phyloP scores from a whole-genome alignment of 1,140 invertebrate genomes.

The Microvelia longipes region DNA sequence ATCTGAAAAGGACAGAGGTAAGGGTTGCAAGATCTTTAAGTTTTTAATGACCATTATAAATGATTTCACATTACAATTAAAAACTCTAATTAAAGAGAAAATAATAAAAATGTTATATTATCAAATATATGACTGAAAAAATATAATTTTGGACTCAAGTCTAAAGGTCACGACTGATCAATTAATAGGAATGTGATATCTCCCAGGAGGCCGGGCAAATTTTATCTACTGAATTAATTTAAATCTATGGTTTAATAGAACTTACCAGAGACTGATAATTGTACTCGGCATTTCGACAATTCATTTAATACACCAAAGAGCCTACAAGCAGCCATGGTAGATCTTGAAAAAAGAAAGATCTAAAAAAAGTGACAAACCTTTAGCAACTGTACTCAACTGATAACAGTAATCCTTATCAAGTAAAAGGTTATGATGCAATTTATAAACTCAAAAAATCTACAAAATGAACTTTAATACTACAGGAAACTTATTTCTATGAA shows the following conservation, averaged over 20 bases:
- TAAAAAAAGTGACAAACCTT: background rate
- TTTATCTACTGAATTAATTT: too few relatives aligned
- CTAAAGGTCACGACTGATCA: background rate
- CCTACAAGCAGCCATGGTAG: constrained; percentile 17
- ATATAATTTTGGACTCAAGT: background rate
- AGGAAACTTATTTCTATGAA: too few relatives aligned
- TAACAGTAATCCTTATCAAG: background rate
- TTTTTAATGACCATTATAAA: too few relatives aligned
- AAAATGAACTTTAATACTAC: too few relatives aligned
- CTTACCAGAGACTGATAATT: constrained; percentile 12
- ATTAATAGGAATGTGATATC: background rate
- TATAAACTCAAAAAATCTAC: too few relatives aligned
- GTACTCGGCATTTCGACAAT: constrained; percentile 12
- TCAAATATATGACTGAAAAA: too few relatives aligned
- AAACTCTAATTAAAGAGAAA: too few relatives aligned
- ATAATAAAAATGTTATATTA: too few relatives aligned
- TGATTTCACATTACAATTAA: too few relatives aligned
- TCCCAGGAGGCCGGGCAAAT: background rate
- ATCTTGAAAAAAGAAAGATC: background rate
- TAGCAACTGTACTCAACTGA: background rate
- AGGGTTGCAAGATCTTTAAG: too few relatives aligned
- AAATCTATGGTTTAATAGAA: too few relatives aligned
- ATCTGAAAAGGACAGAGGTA: too few relatives aligned
- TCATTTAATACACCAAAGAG: constrained; percentile 17
- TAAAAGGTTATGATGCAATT: background rate